phyloP scores from a whole-genome alignment of 2,797 vertebrate genomes.

The Lacerta bilineata region DNA sequence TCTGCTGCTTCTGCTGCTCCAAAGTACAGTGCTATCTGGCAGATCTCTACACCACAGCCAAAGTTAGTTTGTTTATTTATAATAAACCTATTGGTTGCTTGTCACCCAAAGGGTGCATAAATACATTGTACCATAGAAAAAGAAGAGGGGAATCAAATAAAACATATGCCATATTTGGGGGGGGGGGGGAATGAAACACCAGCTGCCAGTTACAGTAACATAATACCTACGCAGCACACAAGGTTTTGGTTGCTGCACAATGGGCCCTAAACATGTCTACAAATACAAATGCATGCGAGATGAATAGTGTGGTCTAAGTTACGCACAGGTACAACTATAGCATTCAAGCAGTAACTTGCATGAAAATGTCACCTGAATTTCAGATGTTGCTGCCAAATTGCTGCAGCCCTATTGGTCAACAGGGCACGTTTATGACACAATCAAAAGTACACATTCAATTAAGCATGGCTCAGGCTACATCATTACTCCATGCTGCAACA shows the following conservation, averaged over 20 bases:
- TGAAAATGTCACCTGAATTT: background rate
- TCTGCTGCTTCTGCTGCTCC: background rate
- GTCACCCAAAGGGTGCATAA: too few species aligned
- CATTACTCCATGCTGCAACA: background rate
- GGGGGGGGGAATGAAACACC: too few species aligned
- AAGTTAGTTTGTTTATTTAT: too few species aligned
- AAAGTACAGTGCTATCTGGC: background rate
- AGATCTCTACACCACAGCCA: too few species aligned
- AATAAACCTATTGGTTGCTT: too few species aligned
- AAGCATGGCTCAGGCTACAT: background rate
- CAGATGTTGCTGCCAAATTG: background rate
- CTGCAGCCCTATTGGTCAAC: background rate
- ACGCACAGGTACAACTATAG: background rate
- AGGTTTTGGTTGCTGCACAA: background rate
- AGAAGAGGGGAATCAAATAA: too few species aligned
- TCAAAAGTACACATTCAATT: background rate
- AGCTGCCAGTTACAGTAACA: too few species aligned
- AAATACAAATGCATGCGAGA: background rate
- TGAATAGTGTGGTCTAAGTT: background rate
- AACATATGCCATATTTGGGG: too few species aligned
- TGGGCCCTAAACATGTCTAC: background rate
- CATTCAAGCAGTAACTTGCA: background rate
- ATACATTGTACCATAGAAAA: too few species aligned
- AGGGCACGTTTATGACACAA: background rate
- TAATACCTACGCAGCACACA: too few species aligned